A percentile compares a stretch with the other conserved stretches of the same genome.
Conservation (phyloP, 2,888 invertebrate species). For the Trachelus stipa region DNA sequence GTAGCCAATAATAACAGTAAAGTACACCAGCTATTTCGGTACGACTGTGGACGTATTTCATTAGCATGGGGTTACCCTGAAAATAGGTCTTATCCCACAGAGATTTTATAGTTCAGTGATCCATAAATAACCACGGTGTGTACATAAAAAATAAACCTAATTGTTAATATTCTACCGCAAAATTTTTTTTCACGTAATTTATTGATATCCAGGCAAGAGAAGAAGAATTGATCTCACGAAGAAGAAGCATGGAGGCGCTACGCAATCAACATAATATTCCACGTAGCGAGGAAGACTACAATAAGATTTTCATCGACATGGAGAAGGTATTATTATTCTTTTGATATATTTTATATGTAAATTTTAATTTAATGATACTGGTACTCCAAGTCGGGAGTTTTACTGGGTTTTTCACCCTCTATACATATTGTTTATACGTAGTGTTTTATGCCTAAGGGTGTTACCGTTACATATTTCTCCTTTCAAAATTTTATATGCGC, state of each 20-base stretch:
- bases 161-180: not conserved
- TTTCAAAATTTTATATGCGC: not conserved
- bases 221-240: conserved; percentile 70
- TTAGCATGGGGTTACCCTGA: conserved; percentile 23
- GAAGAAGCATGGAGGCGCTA: conserved; percentile 68
- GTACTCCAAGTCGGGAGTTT: not conserved
- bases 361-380: not conserved
- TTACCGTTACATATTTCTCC: not conserved
- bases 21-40: not conserved
- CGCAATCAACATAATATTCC: conserved; percentile 57
- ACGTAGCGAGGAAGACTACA: conserved; percentile 53
- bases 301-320: conserved; percentile 58
- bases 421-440: not conserved
- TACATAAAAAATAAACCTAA: not conserved
- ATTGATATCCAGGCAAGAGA: conserved; percentile 69
- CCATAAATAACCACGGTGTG: conserved; percentile 20
- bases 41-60: not conserved
- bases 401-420: not conserved
- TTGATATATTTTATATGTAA: conserved; percentile 6
- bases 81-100: conserved; percentile 31
- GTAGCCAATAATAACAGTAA: not conserved
- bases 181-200: not conserved
- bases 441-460: not conserved
- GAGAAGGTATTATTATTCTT: conserved; percentile 58
- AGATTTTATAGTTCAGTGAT: conserved; percentile 24